These are phyloP conservation scores for Seriola aureovittata DNA, from an alignment of 2,113 vertebrate species.

Conservation along the genomic window DNA sequence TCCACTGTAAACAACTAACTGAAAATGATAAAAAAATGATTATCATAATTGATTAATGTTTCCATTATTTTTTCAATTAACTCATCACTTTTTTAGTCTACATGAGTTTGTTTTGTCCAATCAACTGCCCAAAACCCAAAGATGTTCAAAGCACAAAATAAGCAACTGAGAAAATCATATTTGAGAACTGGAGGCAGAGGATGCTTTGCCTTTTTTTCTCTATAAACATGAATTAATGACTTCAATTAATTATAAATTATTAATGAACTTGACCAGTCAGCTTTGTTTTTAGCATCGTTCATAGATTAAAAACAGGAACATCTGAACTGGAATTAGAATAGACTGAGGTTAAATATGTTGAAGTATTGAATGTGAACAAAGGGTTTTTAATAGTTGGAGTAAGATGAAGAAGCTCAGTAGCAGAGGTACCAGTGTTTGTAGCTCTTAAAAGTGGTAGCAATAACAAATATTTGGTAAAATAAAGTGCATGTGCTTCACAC, in stretches of 20 bases:
- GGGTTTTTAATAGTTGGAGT: background rate
- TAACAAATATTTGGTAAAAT: background rate
- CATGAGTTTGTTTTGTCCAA: too few species aligned
- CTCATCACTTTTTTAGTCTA: too few species aligned
- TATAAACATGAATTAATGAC: background rate
- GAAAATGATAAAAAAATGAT: too few species aligned
- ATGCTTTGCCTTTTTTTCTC: background rate
- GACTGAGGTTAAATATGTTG: background rate
- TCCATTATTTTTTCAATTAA: background rate
- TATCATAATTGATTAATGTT: background rate
- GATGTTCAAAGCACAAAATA: background rate
- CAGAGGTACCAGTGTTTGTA: background rate
- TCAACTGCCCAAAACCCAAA: too few species aligned
- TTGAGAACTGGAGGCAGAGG: background rate
- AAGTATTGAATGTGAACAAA: background rate
- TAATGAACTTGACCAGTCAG: too few species aligned
- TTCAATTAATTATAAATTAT: background rate
- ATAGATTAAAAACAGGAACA: background rate
- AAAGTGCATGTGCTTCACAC: constrained; percentile 6
- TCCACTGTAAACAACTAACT: too few species aligned
- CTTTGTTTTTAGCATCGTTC: too few species aligned
- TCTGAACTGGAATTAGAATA: background rate
- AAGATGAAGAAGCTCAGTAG: background rate
- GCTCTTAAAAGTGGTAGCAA: background rate
- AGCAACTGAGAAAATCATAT: background rate